A percentile compares a stretch with the other conserved stretches of the same genome.
phyloP scores from a whole-genome alignment of 2,888 invertebrate species.

The Cerceris ruficornis region DNA sequence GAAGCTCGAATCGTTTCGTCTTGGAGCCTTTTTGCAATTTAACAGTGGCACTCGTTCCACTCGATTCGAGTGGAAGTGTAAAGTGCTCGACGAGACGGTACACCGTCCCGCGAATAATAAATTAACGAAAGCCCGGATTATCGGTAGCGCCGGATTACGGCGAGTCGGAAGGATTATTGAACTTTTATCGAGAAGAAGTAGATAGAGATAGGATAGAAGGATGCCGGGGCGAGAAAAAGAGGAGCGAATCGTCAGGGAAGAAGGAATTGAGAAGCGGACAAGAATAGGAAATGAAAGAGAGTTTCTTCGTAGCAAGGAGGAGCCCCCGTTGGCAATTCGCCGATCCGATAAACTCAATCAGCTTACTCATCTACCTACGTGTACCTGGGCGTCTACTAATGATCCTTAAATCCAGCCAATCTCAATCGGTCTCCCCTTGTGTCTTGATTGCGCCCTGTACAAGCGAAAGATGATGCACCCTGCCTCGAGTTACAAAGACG shows the following conservation, averaged over 20 bases:
- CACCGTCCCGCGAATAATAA: conserved; percentile 61
- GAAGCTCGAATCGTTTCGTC: not conserved
- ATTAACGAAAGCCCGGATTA: conserved; percentile 68
- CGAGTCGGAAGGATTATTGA: conserved; percentile 67
- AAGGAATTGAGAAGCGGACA: conserved; percentile 48
- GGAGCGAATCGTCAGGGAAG: conserved; percentile 34
- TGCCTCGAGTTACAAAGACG: conserved; percentile 3
- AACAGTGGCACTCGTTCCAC: conserved; percentile 26
- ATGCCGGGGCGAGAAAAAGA: conserved; percentile 18
- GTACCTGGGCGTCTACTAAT: conserved; percentile 68
- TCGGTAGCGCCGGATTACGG: conserved; percentile 63
- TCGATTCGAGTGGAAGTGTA: conserved; percentile 37
- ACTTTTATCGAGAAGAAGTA: conserved; percentile 64
- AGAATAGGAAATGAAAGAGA: conserved; percentile 63
- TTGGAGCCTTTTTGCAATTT: conserved; percentile 28
- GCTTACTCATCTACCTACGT: conserved; percentile 74
- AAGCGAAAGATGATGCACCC: conserved; percentile 11
- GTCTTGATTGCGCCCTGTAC: conserved; percentile 44
- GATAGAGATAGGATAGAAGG: conserved; percentile 18
- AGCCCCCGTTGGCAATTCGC: conserved; percentile 67
- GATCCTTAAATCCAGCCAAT: conserved; percentile 73
- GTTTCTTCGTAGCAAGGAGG: conserved; percentile 34
- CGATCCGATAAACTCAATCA: conserved; percentile 78
- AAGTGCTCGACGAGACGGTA: conserved; percentile 36
- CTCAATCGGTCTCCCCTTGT: conserved; percentile 56